These are phyloP conservation scores for Silurus asotus DNA, from an alignment of 2,113 vertebrate species.

Conservation along the genomic window DNA sequence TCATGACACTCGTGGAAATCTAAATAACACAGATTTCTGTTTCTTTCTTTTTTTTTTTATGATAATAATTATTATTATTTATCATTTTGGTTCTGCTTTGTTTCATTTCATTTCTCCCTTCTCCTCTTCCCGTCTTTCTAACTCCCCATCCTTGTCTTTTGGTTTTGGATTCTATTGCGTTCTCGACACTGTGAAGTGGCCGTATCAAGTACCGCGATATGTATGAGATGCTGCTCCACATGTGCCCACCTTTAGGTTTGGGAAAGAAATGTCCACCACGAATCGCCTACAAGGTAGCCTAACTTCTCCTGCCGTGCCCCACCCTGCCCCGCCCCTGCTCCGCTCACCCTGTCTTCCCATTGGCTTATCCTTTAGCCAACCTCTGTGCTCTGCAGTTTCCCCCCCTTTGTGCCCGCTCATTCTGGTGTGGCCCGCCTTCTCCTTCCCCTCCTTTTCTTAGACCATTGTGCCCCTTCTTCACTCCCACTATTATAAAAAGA, in stretches of 20 bases:
- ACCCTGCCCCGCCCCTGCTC: slow-evolving; percentile 34
- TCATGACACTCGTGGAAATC: slow-evolving; percentile 73
- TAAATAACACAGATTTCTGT: slow-evolving; percentile 86
- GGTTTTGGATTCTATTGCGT: slow-evolving; percentile 56
- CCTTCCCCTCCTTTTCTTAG: slow-evolving; percentile 25
- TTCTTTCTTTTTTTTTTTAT: slow-evolving; percentile 59
- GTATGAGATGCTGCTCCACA: slow-evolving; percentile 99
- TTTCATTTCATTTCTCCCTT: slow-evolving; percentile 57
- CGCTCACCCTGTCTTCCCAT: slow-evolving; percentile 60
- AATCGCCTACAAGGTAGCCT: slow-evolving; percentile 98
- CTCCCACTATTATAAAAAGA: slow-evolving; percentile 31
- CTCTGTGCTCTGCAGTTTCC: slow-evolving; percentile 68
- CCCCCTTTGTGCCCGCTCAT: slow-evolving; percentile 55
- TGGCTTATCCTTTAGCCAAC: slow-evolving; percentile 65
- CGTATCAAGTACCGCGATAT: slow-evolving; percentile 99
- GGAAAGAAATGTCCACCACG: slow-evolving; percentile 98
- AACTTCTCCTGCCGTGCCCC: slow-evolving; percentile 54
- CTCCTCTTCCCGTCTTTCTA: slow-evolving; percentile 58
- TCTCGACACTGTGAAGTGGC: slow-evolving; percentile 80
- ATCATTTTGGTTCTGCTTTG: slow-evolving; percentile 69
- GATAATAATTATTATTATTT: slow-evolving; percentile 34
- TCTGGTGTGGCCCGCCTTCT: slow-evolving; percentile 55
- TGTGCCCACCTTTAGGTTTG: slow-evolving; percentile 98
- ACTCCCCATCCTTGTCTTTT: slow-evolving; percentile 65
- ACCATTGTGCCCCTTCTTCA: slow-evolving; percentile 30